Evolutionary conservation across 2,797 vertebrate genomes (phyloP).

Genomic region (Momotus momota): DNA sequence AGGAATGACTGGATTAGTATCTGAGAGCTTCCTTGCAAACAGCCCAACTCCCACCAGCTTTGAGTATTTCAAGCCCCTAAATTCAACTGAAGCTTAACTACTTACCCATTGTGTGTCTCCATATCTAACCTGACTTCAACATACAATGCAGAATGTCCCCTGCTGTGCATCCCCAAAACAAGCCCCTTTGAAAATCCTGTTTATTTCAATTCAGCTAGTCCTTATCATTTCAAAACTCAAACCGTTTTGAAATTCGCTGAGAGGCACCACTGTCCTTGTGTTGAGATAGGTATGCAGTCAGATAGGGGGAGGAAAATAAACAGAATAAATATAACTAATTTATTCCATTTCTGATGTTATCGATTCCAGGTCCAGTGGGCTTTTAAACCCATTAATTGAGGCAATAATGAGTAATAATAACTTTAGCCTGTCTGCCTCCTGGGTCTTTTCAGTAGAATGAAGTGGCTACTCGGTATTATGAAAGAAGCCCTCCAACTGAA

Average conservation of each 20-base stretch:
- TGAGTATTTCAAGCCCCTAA: neutral
- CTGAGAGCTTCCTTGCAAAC: neutral
- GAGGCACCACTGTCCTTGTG: neutral
- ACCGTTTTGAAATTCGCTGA: neutral
- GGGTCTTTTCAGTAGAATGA: neutral
- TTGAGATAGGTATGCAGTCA: neutral
- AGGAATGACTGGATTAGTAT: neutral
- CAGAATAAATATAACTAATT: slow-evolving; percentile 1
- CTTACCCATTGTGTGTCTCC: neutral
- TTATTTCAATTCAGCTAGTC: neutral
- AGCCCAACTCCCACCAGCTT: neutral
- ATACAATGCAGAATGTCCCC: slow-evolving; percentile 1
- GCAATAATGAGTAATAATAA: slow-evolving; percentile 39
- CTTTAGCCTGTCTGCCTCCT: slow-evolving; percentile 3
- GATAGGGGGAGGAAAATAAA: neutral
- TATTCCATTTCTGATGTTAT: neutral
- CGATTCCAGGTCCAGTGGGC: neutral
- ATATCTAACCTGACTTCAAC: slow-evolving; percentile 5
- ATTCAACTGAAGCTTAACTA: neutral
- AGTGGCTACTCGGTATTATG: neutral
- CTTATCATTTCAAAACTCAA: neutral
- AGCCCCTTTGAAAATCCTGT: neutral
- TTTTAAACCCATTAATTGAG: slow-evolving; percentile 9
- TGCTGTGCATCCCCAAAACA: slow-evolving; percentile 24
- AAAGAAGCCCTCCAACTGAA: neutral